phyloP scores from a whole-genome alignment of 2,888 invertebrate genomes.

The Yponomeuta evonymella region DNA sequence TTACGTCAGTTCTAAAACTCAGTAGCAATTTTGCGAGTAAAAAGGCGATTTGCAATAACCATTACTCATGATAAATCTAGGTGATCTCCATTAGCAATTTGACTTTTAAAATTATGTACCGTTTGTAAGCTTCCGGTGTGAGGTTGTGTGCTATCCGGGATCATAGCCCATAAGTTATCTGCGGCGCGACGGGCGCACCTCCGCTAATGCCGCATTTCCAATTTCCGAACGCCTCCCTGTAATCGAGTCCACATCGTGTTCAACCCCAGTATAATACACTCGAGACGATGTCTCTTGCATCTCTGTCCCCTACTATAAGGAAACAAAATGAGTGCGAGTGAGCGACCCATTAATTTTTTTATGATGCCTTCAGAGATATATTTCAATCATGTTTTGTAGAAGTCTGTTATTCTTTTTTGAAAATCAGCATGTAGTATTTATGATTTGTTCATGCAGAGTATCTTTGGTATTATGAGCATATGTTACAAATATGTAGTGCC shows the following conservation, averaged over 20 bases:
- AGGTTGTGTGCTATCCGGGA: slow-evolving; percentile 8
- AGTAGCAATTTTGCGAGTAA: neutral
- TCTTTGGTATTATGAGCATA: neutral
- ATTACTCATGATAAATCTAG: slow-evolving; percentile 1
- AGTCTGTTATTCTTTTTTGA: neutral
- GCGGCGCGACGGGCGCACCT: slow-evolving; percentile 45
- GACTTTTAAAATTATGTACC: slow-evolving; percentile 13
- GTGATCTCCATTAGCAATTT: slow-evolving; percentile 9
- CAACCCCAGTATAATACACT: neutral
- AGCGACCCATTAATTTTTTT: neutral
- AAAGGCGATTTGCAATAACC: neutral
- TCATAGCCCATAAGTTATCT: slow-evolving; percentile 51
- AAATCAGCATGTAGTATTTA: neutral
- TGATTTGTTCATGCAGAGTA: neutral
- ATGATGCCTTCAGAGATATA: neutral
- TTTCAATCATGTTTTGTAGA: neutral
- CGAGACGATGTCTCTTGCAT: neutral
- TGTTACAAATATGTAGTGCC: neutral
- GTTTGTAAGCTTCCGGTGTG: slow-evolving; percentile 2
- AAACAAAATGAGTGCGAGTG: neutral
- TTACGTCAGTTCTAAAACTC: neutral
- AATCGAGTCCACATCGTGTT: slow-evolving; percentile 14
- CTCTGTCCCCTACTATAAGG: neutral
- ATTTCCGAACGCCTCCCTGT: slow-evolving; percentile 49
- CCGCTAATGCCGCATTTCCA: slow-evolving; percentile 64